Conservation (phyloP, 2,113 vertebrate genomes). For the Erythrolamprus reginae region DNA sequence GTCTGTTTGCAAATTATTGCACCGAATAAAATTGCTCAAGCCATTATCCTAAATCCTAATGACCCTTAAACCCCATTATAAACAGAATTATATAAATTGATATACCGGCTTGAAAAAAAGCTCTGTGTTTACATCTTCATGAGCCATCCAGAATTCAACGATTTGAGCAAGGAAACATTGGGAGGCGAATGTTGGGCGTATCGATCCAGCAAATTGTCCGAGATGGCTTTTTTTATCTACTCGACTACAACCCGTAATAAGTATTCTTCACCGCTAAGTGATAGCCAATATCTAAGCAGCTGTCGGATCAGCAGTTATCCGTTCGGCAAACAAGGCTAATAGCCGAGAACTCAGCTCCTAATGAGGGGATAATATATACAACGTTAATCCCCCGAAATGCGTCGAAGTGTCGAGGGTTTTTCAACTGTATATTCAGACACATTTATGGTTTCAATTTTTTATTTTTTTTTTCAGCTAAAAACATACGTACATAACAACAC, state of each 20-base stretch:
- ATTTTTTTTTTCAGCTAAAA: no score
- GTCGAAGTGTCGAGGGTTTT: background rate
- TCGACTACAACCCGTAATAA: background rate
- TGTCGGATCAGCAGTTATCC: conserved; percentile 41
- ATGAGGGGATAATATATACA: conserved; percentile 13
- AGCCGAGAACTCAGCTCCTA: background rate
- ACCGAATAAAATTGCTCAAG: background rate
- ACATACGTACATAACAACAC: no score
- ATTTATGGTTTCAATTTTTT: no score
- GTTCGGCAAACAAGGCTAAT: conserved; percentile 45
- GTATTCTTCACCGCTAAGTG: conserved; percentile 42
- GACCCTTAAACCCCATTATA: conserved; percentile 14
- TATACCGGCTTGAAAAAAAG: background rate
- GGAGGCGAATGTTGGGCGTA: conserved; percentile 25
- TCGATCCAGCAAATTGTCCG: background rate
- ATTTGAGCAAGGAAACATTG: conserved; percentile 3
- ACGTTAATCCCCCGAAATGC: background rate
- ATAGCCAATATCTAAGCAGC: conserved; percentile 51
- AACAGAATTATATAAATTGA: conserved; percentile 22
- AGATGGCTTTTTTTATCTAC: conserved; percentile 26
- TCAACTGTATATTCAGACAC: background rate
- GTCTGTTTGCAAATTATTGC: background rate
- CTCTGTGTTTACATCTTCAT: conserved; percentile 43
- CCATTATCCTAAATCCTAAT: rapidly evolving
- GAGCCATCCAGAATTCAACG: conserved; percentile 30